phyloP scores from a whole-genome alignment of 2,888 invertebrate genomes.

The Fragum sueziense region DNA sequence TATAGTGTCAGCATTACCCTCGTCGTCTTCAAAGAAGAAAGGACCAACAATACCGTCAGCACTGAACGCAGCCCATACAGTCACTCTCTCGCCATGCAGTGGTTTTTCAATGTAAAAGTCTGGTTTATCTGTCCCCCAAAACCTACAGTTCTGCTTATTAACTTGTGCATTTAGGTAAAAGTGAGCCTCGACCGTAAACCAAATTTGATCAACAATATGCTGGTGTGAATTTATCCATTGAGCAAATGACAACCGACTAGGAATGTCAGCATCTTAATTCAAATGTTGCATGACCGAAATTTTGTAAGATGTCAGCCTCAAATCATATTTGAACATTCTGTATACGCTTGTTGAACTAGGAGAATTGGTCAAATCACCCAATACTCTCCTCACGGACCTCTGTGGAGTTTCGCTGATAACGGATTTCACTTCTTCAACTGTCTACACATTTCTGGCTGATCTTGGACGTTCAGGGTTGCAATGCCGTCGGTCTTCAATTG shows the following conservation, averaged over 20 bases:
- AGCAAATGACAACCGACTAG: conserved; percentile 8
- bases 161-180: conserved; percentile 31
- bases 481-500: conserved; percentile 11
- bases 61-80: conserved; percentile 34
- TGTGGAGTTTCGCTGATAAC: conserved; percentile 7
- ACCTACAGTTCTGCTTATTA: conserved; percentile 33
- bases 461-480: neutral
- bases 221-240: conserved; percentile 5
- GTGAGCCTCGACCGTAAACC: conserved; percentile 27
- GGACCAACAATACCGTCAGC: conserved; percentile 20
- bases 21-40: conserved; percentile 28
- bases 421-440: neutral
- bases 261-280: conserved; percentile 26
- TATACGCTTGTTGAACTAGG: conserved; percentile 15
- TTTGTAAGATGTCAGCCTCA: conserved; percentile 18
- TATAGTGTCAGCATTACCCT: conserved; percentile 24
- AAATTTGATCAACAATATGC: conserved; percentile 17
- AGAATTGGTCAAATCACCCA: conserved; percentile 2
- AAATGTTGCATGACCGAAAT: conserved; percentile 33
- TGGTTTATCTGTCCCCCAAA: conserved; percentile 32
- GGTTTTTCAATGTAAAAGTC: conserved; percentile 28
- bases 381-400: conserved; percentile 16
- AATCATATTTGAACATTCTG: conserved; percentile 28
- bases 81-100: conserved; percentile 17
- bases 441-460: neutral